Base-by-base conservation (phyloP, 2,888 invertebrate species). In the Orthonychiurus folsomi region DNA sequence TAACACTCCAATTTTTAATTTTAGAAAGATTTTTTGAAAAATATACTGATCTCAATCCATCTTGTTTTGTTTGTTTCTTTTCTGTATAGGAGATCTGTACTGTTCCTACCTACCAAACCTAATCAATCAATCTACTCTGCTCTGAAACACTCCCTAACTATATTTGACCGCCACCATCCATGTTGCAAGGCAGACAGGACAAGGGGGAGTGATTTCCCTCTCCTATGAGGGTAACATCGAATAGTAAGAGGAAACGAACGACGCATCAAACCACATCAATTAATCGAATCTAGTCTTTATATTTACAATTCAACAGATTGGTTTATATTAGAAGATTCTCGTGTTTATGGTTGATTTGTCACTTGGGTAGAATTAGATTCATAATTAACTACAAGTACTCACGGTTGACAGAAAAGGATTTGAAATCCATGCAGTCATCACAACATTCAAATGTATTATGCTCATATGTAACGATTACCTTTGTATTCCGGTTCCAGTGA, bases 131-230 rank as follows among this genome's bases (percentile, higher is more conserved):
- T 37, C 37, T 37, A 37, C 37, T 37, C 37, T 37, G 37, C 15
- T 37, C 37, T 37, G 37, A 37, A 9, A 5, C 15, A 15, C 5
- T 5, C 37, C 37, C 37, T 52, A 12, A 23, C 21, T 21, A 5
- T 9, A 52, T 9, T 52, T 9, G 5, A 23, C 20, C 52, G n/a
- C 24, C 5, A 52, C 50, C 59, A n/a, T 59, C 59, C 59, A 59
- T 59, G 59, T 59, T 59, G 50, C 59, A 59, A 59, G 57, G 26
- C 57, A 57, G 50, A 52, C 5, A 20, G 37, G 37, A 37, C 37
- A 37, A 15, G 37, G 37, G 37, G 15, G 15, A 15, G 37, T 37
- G 9, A 37, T 9, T 9, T 5, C 9, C 15, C 37, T 9, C 37
- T n/a, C n/a, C n/a, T n/a, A n/a, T 9, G 37, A 37, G 37, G 37